These are phyloP conservation scores for Shargacucullia verbasci DNA, from an alignment of 2,888 invertebrate genomes.

Conservation along the genomic window DNA sequence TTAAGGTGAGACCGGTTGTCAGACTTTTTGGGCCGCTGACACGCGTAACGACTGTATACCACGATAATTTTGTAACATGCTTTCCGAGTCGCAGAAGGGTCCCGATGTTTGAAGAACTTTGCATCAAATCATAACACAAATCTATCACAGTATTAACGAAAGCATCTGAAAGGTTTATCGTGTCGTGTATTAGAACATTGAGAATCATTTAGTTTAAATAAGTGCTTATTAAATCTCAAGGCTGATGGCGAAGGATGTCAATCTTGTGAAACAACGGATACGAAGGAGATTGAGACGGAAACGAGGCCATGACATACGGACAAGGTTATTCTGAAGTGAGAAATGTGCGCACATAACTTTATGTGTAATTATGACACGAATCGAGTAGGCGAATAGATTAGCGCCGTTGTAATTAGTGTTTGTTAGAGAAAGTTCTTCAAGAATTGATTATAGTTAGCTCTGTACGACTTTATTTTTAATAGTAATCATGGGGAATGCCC, in stretches of 20 bases:
- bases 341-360: constrained; percentile 29
- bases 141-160: background rate
- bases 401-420: background rate
- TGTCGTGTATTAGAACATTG: constrained; percentile 13
- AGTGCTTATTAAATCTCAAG: constrained; percentile 35
- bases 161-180: constrained; percentile 17
- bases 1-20: too few relatives aligned
- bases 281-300: constrained; percentile 55
- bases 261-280: constrained; percentile 50
- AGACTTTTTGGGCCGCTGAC: too few relatives aligned
- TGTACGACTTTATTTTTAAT: too few relatives aligned
- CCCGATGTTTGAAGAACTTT: too few relatives aligned
- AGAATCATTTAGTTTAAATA: constrained; percentile 20
- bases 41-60: too few relatives aligned
- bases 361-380: constrained; percentile 19
- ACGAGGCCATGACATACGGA: constrained; percentile 49
- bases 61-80: too few relatives aligned
- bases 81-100: too few relatives aligned
- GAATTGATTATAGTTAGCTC: too few relatives aligned
- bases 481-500: too few relatives aligned
- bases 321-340: constrained; percentile 52
- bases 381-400: constrained; percentile 10
- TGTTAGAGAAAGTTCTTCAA: too few relatives aligned
- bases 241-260: constrained; percentile 45
- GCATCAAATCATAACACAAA: background rate